Evolutionary conservation across 2,113 vertebrate genomes (phyloP).

Genomic region (Catharus fuscescens): DNA sequence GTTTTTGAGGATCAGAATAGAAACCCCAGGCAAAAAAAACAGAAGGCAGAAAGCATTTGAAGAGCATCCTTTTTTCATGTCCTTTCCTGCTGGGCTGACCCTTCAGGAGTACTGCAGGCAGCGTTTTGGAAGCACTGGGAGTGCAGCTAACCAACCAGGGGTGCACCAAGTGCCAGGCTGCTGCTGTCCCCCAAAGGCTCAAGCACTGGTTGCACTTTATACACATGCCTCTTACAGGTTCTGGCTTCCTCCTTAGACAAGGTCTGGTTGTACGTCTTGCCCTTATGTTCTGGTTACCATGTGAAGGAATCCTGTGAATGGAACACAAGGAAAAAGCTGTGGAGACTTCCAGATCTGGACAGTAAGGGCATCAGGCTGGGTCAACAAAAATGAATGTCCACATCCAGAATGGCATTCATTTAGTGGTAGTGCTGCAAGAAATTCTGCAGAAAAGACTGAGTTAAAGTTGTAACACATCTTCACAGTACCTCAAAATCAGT

Average conservation of each 20-base stretch:
- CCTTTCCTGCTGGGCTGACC: not conserved
- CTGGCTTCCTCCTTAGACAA: not conserved
- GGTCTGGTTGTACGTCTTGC: not conserved
- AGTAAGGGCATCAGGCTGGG: not conserved
- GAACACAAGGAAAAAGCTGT: not conserved
- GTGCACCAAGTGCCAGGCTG: not conserved
- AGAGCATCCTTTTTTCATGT: not conserved
- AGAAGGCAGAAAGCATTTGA: not conserved
- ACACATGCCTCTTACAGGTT: not conserved
- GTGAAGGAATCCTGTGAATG: not conserved
- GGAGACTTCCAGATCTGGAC: not conserved
- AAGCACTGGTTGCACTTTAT: not conserved
- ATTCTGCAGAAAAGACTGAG: not conserved
- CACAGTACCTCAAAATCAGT: not conserved
- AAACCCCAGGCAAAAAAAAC: not conserved
- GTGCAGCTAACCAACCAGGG: accelerated
- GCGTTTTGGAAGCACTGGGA: not conserved
- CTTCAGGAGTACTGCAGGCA: not conserved
- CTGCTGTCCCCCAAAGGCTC: not conserved
- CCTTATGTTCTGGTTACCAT: not conserved
- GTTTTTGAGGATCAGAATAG: not conserved
- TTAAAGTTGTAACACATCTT: not conserved
- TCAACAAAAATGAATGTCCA: not conserved
- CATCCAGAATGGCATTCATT: not conserved
- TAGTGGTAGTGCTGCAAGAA: not conserved